Evolutionary conservation across 2,113 vertebrate species (phyloP).

Genomic region (Onychorhynchus coronatus): DNA sequence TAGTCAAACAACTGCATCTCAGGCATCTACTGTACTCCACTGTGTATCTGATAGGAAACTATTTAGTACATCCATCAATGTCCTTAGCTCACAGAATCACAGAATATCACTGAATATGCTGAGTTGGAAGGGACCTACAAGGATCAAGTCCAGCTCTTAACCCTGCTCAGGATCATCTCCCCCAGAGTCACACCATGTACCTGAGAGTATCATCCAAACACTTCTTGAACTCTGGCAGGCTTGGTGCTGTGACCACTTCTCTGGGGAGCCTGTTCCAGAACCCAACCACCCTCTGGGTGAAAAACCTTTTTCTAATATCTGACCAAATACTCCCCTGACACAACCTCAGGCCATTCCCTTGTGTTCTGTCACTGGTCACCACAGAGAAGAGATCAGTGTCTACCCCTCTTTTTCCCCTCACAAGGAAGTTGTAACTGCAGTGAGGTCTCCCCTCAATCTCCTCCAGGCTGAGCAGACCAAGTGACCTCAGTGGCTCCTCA

Average conservation of each 20-base stretch:
- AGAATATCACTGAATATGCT: not conserved
- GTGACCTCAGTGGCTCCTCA: not conserved
- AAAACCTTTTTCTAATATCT: not conserved
- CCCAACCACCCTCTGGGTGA: not conserved
- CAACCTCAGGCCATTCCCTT: not conserved
- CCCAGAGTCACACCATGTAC: not conserved
- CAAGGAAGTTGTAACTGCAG: not conserved
- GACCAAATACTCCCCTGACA: not conserved
- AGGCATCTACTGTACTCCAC: not conserved
- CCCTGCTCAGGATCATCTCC: not conserved
- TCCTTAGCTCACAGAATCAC: not conserved
- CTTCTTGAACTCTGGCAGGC: not conserved
- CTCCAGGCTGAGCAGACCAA: not conserved
- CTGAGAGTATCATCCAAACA: not conserved
- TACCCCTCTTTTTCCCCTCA: not conserved
- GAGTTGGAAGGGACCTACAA: not conserved
- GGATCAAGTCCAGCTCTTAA: not conserved
- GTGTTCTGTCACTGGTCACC: not conserved
- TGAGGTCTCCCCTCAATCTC: not conserved
- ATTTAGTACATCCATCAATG: not conserved
- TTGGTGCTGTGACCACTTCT: not conserved
- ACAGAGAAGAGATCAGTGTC: not conserved
- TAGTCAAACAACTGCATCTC: not conserved
- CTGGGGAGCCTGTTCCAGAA: not conserved
- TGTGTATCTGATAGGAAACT: not conserved